A percentile compares a stretch with the other conserved stretches of the same genome.
These are phyloP conservation scores for Elymnias hypermnestra DNA, from an alignment of 1,140 invertebrate genomes.

Conservation along the genomic window DNA sequence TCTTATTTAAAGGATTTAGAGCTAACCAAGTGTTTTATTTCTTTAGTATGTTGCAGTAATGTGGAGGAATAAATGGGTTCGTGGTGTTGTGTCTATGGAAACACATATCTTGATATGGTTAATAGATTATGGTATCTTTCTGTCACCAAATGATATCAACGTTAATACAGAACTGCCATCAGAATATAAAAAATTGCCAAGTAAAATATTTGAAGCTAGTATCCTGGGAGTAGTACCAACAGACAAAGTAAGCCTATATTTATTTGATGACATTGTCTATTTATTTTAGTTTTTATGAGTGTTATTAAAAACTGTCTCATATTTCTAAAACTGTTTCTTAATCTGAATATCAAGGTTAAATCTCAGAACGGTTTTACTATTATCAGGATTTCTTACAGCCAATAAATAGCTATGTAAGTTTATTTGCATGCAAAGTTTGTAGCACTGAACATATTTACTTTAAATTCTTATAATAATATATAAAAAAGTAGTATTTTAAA, in stretches of 20 bases:
- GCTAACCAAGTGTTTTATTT: slow-evolving; percentile 9
- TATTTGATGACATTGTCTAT: too few species aligned
- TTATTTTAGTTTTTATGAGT: not conserved
- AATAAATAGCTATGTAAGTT: too few species aligned
- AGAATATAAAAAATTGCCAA: slow-evolving; percentile 38
- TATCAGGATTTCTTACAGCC: too few species aligned
- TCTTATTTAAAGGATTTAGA: too few species aligned
- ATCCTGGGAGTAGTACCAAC: slow-evolving; percentile 46
- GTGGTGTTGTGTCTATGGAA: slow-evolving; percentile 43
- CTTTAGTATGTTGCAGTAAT: slow-evolving; percentile 53
- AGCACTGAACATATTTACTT: too few species aligned
- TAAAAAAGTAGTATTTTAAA: too few species aligned
- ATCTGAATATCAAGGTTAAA: too few species aligned
- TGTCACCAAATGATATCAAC: slow-evolving; percentile 34
- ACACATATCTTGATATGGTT: slow-evolving; percentile 44
- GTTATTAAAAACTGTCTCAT: too few species aligned
- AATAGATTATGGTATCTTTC: slow-evolving; percentile 42
- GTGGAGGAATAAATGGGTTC: slow-evolving; percentile 43
- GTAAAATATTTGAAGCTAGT: slow-evolving; percentile 53
- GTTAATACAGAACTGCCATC: slow-evolving; percentile 31
- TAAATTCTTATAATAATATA: too few species aligned
- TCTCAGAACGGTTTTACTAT: too few species aligned
- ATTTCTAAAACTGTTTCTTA: too few species aligned
- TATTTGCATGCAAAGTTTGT: too few species aligned
- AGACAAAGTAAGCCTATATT: slow-evolving; percentile 34